Conservation (phyloP, 1,140 invertebrate species). For the Hirudo medicinalis region DNA sequence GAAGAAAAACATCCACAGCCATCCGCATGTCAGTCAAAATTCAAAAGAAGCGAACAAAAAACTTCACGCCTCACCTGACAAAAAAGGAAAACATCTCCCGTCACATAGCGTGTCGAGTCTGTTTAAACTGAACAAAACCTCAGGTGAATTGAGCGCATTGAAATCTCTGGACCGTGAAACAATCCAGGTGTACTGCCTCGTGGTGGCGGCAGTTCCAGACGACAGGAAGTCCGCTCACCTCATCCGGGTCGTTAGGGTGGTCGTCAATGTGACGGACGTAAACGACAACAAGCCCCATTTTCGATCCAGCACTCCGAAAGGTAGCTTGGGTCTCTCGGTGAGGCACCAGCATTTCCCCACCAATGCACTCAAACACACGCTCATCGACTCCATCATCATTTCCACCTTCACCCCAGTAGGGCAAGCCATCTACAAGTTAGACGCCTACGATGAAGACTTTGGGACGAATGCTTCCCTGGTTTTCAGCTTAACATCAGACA, state of each 20-base stretch:
- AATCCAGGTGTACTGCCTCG: constrained; percentile 8
- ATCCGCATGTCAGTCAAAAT: too few relatives aligned
- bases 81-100: too few relatives aligned
- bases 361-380: too few relatives aligned
- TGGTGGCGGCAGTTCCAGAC: neutral
- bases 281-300: constrained; percentile 23
- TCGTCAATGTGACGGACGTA: constrained; percentile 20
- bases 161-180: constrained; percentile 18
- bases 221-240: neutral
- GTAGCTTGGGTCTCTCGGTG: constrained; percentile 20
- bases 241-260: neutral
- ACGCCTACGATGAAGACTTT: too few relatives aligned
- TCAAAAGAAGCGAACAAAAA: neutral
- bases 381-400: too few relatives aligned
- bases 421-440: too few relatives aligned
- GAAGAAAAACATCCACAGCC: neutral
- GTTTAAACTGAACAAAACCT: constrained; percentile 16
- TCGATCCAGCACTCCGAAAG: constrained; percentile 5
- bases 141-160: constrained; percentile 18
- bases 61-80: neutral
- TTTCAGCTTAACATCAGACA: too few relatives aligned
- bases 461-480: too few relatives aligned
- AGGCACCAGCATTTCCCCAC: too few relatives aligned
- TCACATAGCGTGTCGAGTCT: neutral
- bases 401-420: too few relatives aligned